Evolutionary conservation across 2,113 vertebrate genomes (phyloP), one percentile per base, ranked within the genome.

Genomic region (Spea bombifrons): DNA sequence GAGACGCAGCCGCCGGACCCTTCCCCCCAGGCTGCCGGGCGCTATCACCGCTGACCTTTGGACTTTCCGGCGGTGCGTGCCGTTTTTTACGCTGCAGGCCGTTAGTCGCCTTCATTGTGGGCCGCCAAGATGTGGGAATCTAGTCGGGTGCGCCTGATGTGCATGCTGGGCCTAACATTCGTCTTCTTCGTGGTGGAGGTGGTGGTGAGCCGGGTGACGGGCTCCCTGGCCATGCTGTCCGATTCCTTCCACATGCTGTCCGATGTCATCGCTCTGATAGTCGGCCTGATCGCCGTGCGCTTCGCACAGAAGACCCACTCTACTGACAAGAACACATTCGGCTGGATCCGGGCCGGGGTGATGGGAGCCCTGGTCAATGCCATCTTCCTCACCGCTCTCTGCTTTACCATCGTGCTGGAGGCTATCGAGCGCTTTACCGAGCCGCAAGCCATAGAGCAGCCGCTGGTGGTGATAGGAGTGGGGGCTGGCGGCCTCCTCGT

Each of bases 231-330:
- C 48, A 99, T 99, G 97, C 94, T 98, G 16, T 98, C 96, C 59
- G 97, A 98, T 94, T 99, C 97, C 17, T 99, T 99, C 82, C 96
- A 98, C 84, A 99, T 99, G 97, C 89, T 99, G 82, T 98, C 97
- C 84, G 97, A 98, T 82, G 97, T 99, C 81, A 95, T 99, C 82
- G 97, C 97, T 46, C 90, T 99, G 84, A 85, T 96, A 3, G 97
- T 99, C 84, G 96, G 96, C 43, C 86, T 99, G 86, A 95, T 99
- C 75, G 97, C 97, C 66, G 94, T 97, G 83, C 93, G 96, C n/a
- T 99, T 99, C 83, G 94, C 97, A 10, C 94, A 94, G 86, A 92
- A 94, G 83, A 98, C 97, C 71, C 95, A 94, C 9, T 88, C 97
- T 81, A 98, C 96, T 86, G 93, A 94, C 83, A 98, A 98, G 83